Conservation (phyloP, 2,888 invertebrate species). For the Branchipolynoe longqiensis region DNA sequence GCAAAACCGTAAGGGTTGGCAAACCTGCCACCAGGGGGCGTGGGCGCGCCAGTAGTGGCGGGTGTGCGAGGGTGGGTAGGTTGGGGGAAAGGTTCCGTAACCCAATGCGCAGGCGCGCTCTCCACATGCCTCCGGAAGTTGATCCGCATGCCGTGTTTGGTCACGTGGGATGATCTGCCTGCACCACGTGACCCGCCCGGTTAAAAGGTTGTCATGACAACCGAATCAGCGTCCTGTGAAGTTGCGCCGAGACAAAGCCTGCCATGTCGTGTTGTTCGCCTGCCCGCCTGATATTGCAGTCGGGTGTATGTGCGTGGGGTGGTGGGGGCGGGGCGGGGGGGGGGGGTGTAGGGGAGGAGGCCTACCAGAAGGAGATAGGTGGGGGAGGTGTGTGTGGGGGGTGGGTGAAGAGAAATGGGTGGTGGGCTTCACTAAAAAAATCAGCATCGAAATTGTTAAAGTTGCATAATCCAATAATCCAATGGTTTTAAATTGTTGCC, state of each 20-base stretch:
- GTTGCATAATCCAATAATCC: no score
- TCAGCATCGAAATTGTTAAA: no score
- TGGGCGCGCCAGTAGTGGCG: no score
- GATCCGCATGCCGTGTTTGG: slow-evolving; percentile 34
- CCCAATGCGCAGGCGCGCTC: background rate
- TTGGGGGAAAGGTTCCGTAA: background rate
- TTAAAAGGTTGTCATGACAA: slow-evolving; percentile 47
- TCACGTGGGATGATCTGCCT: background rate
- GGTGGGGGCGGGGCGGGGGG: background rate
- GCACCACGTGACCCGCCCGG: slow-evolving; percentile 38
- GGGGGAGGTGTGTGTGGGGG: background rate
- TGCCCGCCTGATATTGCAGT: slow-evolving; percentile 10
- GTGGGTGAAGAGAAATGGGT: no score
- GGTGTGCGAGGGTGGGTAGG: no score
- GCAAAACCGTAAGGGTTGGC: no score
- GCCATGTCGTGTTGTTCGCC: background rate
- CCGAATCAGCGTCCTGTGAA: slow-evolving; percentile 16
- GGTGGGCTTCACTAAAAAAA: no score
- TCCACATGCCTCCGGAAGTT: background rate
- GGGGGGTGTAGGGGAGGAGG: background rate
- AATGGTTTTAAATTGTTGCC: no score
- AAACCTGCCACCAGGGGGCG: no score
- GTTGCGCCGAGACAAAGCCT: slow-evolving; percentile 11
- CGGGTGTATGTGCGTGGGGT: background rate
- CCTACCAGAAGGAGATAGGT: background rate